Percentiles rank a stretch among this genome's conserved stretches.
These are phyloP conservation scores for Spermophilus dauricus DNA, from an alignment of 2,113 vertebrate species.

Conservation along the genomic window DNA sequence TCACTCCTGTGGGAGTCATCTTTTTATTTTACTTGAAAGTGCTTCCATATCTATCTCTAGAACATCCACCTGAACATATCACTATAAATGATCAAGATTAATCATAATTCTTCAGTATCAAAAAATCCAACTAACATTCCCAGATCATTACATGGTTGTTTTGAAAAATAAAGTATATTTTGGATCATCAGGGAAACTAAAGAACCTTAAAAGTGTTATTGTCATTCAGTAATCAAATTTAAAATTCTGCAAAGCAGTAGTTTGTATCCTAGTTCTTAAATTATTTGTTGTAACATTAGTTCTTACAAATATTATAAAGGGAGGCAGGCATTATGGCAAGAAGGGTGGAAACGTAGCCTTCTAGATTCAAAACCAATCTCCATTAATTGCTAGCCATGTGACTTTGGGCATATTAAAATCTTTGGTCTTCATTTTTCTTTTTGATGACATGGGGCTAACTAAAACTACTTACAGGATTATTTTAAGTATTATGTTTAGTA, in stretches of 20 bases:
- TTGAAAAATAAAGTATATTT: background rate
- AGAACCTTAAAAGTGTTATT: background rate
- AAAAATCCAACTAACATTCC: background rate
- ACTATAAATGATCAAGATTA: background rate
- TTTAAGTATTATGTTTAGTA: background rate
- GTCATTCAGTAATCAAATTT: background rate
- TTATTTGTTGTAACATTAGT: background rate
- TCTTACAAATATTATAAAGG: background rate
- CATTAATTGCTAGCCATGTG: accelerated
- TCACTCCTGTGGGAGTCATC: background rate
- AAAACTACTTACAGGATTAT: background rate
- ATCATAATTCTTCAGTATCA: background rate
- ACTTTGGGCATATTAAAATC: background rate
- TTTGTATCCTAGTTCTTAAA: background rate
- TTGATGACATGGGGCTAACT: background rate
- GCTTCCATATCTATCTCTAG: background rate
- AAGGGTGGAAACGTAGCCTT: accelerated
- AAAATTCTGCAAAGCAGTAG: background rate
- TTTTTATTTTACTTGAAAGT: background rate
- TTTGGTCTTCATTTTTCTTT: background rate
- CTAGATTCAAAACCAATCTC: background rate
- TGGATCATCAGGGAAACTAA: background rate
- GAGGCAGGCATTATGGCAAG: background rate
- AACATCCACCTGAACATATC: background rate
- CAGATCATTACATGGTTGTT: background rate